Conservation (phyloP, 1,140 invertebrate species). For the Eriosoma lanigerum region DNA sequence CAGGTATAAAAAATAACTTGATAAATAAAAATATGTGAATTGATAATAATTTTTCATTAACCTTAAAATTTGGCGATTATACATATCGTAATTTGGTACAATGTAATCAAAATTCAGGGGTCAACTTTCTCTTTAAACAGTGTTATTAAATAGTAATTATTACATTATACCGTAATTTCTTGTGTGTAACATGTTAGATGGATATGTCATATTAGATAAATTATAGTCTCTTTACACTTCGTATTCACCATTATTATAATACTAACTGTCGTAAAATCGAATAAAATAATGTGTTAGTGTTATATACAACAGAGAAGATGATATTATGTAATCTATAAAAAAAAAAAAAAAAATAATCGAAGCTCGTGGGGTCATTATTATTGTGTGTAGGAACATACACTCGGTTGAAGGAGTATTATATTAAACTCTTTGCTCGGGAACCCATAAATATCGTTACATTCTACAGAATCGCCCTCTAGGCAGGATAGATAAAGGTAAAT, state of each 20-base stretch:
- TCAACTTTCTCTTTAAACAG: too few relatives aligned
- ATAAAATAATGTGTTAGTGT: background rate
- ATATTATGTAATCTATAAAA: background rate
- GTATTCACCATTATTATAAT: too few relatives aligned
- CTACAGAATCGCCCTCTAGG: constrained; percentile 12
- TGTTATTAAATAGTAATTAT: too few relatives aligned
- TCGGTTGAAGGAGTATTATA: background rate
- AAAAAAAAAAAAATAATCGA: constrained; percentile 1
- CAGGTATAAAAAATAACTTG: too few relatives aligned
- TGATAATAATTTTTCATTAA: constrained; percentile 1
- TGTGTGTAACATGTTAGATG: too few relatives aligned
- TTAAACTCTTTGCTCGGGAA: background rate
- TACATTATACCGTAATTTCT: too few relatives aligned
- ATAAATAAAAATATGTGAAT: too few relatives aligned
- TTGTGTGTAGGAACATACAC: background rate
- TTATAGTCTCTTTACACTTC: too few relatives aligned
- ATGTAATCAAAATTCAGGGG: too few relatives aligned
- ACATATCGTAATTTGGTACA: too few relatives aligned
- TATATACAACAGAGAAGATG: background rate
- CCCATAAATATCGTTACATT: constrained; percentile 30
- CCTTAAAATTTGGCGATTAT: background rate
- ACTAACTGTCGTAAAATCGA: too few relatives aligned
- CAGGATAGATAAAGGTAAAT: constrained; percentile 33
- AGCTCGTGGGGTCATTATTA: constrained; percentile 10
- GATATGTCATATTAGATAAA: too few relatives aligned